Evolutionary conservation across 2,888 invertebrate genomes (phyloP).

Genomic region (Leptopilina syphax): DNA sequence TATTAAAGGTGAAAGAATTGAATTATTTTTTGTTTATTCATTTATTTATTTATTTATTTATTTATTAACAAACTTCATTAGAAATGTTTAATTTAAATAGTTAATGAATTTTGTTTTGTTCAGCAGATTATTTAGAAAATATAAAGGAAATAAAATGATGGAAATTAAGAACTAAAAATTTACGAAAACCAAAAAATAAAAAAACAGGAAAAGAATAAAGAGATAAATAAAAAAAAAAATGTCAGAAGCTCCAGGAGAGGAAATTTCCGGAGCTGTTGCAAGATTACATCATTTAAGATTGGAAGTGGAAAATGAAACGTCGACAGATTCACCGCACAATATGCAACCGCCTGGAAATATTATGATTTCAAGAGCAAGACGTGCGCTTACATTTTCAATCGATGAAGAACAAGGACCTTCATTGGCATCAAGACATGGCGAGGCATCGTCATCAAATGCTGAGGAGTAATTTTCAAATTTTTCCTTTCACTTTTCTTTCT

Average conservation of each 20-base stretch:
- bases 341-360: slow-evolving; percentile 65
- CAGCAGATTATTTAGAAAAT: no score
- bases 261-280: slow-evolving; percentile 60
- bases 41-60: no score
- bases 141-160: no score
- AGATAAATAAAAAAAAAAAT: slow-evolving; percentile 61
- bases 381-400: slow-evolving; percentile 64
- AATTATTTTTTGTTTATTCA: no score
- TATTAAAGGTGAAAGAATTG: no score
- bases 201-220: neutral
- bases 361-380: slow-evolving; percentile 64
- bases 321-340: slow-evolving; percentile 65
- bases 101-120: no score
- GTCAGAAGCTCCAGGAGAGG: slow-evolving; percentile 66
- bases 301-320: slow-evolving; percentile 55
- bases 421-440: slow-evolving; percentile 57
- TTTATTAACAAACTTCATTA: no score
- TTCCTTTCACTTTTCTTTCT: slow-evolving; percentile 20
- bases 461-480: slow-evolving; percentile 60
- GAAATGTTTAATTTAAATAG: no score
- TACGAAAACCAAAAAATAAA: neutral
- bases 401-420: slow-evolving; percentile 69
- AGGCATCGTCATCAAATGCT: slow-evolving; percentile 61
- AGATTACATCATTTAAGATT: slow-evolving; percentile 65
- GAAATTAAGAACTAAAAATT: neutral